Percentiles rank a stretch among this genome's conserved stretches.
These are phyloP conservation scores for Oncorhynchus gorbuscha DNA, from an alignment of 2,113 vertebrate species.

Conservation along the genomic window DNA sequence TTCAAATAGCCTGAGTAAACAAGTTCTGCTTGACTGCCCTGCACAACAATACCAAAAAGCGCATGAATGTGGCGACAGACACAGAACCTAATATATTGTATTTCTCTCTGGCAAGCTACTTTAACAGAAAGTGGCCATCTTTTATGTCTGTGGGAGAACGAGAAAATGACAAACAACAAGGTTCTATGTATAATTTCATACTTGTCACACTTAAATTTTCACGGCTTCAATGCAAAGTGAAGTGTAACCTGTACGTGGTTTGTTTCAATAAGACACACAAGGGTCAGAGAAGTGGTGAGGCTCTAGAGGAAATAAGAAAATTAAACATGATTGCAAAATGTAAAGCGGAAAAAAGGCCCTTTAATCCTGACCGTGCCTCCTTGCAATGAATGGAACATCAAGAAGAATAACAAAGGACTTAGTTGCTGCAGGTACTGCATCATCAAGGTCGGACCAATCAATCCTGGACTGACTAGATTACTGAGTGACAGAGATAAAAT, in stretches of 20 bases:
- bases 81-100: conserved; percentile 41
- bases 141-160: conserved; percentile 4
- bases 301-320: neutral
- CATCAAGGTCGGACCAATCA: neutral
- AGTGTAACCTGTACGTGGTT: neutral
- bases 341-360: neutral
- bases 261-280: neutral
- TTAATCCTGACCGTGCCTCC: neutral
- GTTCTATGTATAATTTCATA: conserved; percentile 29
- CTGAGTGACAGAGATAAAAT: neutral
- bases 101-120: conserved; percentile 47
- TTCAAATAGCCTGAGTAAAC: conserved; percentile 50
- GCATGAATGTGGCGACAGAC: conserved; percentile 54
- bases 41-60: conserved; percentile 47
- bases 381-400: neutral
- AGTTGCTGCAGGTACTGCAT: neutral
- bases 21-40: conserved; percentile 57
- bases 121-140: conserved; percentile 61
- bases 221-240: neutral
- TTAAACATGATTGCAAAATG: neutral
- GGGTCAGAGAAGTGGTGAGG: neutral
- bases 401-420: too few species aligned
- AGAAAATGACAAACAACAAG: conserved; percentile 36
- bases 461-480: neutral
- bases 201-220: conserved; percentile 12